A percentile compares a stretch with the other conserved stretches of the same genome.
Conservation (phyloP, 1,140 invertebrate genomes). For the Homarus americanus region DNA sequence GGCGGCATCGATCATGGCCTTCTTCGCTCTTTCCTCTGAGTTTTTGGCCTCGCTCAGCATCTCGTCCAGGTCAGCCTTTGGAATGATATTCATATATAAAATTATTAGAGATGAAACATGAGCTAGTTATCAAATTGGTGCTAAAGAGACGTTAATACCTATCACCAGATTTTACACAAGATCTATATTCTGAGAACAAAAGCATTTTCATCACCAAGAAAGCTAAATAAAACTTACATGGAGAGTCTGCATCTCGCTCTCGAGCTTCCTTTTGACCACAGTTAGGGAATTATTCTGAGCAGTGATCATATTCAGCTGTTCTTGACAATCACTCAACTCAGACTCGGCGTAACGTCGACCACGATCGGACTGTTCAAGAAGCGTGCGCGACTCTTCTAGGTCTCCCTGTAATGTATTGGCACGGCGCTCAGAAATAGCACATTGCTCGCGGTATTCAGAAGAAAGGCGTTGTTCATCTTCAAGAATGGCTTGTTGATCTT, state of each 20-base stretch:
- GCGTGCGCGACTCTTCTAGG: conserved; percentile 88
- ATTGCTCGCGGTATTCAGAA: conserved; percentile 82
- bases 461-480: conserved; percentile 81
- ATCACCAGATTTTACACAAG: accelerated
- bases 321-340: conserved; percentile 96
- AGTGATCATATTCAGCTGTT: conserved; percentile 96
- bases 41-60: conserved; percentile 67
- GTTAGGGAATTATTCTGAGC: conserved; percentile 83
- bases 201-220: neutral
- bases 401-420: conserved; percentile 27
- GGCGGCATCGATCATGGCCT: conserved; percentile 69
- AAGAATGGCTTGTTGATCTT: conserved; percentile 82
- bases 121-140: too few relatives aligned
- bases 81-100: neutral
- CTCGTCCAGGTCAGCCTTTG: conserved; percentile 60
- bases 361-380: conserved; percentile 97
- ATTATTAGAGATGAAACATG: neutral
- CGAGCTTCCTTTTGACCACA: conserved; percentile 98
- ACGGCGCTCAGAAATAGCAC: conserved; percentile 16
- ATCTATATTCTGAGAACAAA: too few relatives aligned
- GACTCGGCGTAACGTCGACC: conserved; percentile 82
- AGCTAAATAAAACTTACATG: conserved; percentile 81
- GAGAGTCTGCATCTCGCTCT: conserved; percentile 96
- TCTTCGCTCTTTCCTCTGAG: conserved; percentile 69
- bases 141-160: too few relatives aligned